phyloP scores from a whole-genome alignment of 2,797 vertebrate species.

The Sphenodon punctatus region DNA sequence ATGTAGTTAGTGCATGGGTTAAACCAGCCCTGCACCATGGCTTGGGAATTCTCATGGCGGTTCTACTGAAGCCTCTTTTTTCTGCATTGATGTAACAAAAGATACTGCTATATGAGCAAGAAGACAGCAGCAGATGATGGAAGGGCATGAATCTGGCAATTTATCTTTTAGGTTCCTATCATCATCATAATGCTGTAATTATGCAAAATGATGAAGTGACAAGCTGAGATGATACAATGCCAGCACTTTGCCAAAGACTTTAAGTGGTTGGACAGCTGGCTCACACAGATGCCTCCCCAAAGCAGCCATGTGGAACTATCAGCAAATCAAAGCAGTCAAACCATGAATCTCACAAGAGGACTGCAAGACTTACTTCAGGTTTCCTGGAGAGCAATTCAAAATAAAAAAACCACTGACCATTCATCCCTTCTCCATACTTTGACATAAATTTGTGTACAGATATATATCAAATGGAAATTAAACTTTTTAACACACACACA shows the following conservation, averaged over 20 bases:
- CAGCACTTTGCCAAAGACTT: constrained; percentile 18
- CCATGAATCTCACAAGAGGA: background rate
- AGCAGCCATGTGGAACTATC: background rate
- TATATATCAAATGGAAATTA: background rate
- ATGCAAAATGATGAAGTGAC: constrained; percentile 15
- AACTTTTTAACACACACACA: background rate
- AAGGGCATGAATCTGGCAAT: constrained; percentile 16
- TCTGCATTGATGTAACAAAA: background rate
- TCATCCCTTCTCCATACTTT: background rate
- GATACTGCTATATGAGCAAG: constrained; percentile 10
- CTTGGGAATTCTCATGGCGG: fast-evolving
- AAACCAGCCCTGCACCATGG: too few relatives aligned
- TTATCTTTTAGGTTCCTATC: constrained; percentile 38
- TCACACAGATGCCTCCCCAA: constrained; percentile 34
- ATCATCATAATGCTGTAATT: constrained; percentile 19
- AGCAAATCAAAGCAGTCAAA: background rate
- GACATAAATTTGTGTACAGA: background rate
- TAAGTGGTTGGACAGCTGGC: constrained; percentile 6
- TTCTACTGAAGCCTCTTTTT: background rate
- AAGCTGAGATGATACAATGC: constrained; percentile 32
- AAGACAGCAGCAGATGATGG: constrained; percentile 22
- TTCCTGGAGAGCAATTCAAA: background rate
- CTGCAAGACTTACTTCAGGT: background rate
- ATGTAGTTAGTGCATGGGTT: background rate
- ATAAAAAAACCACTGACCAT: fast-evolving